Evolutionary conservation across 2,797 vertebrate genomes (phyloP).

Genomic region (Arnoldichthys spilopterus): DNA sequence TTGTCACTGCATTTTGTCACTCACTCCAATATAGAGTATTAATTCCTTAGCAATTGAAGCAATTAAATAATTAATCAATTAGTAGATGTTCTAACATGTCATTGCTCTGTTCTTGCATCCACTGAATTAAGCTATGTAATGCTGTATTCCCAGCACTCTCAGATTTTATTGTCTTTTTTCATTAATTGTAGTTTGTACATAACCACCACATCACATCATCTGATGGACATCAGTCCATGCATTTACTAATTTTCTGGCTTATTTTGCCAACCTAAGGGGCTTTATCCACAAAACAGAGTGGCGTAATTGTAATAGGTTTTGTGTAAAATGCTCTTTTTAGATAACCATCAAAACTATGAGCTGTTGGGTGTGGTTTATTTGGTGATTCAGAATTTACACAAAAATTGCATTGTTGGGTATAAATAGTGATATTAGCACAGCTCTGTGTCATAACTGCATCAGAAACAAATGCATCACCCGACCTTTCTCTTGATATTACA

Average conservation of each 20-base stretch:
- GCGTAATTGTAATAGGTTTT: too few species aligned
- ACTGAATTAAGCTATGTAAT: background rate
- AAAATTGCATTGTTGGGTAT: background rate
- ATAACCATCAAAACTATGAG: background rate
- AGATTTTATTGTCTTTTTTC: too few species aligned
- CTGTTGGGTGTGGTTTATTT: background rate
- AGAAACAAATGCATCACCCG: background rate
- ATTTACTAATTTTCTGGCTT: too few species aligned
- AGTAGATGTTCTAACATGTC: background rate
- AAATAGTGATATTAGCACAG: background rate
- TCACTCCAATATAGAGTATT: background rate
- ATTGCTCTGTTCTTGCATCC: background rate
- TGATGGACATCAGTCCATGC: too few species aligned
- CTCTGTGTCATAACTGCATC: background rate
- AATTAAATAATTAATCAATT: background rate
- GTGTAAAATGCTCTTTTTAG: background rate
- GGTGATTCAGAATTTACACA: background rate
- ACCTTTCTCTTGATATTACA: background rate
- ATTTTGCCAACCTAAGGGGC: too few species aligned
- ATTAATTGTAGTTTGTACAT: too few species aligned
- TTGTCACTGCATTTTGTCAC: too few species aligned
- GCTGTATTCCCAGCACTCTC: background rate
- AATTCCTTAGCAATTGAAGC: slow-evolving; percentile 3
- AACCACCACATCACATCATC: too few species aligned
- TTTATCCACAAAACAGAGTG: too few species aligned